phyloP scores from a whole-genome alignment of 2,797 vertebrate genomes.

The Ctenosaura bakeri region DNA sequence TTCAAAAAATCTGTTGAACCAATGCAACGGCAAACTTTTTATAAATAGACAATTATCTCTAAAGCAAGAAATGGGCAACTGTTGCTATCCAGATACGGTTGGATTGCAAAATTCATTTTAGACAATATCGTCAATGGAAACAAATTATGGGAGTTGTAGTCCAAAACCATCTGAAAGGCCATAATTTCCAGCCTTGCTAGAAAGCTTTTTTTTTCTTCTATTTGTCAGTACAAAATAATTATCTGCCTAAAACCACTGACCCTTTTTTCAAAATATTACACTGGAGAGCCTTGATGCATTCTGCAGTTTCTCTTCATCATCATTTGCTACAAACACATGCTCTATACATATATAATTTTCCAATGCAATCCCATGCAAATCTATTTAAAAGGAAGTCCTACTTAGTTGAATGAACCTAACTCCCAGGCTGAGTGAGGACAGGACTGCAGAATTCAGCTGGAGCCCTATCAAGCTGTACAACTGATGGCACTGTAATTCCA shows the following conservation, averaged over 20 bases:
- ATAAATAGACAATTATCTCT: background rate
- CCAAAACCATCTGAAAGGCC: background rate
- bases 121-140: background rate
- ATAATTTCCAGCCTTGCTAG: background rate
- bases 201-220: background rate
- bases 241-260: background rate
- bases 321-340: background rate
- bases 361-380: background rate
- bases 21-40: background rate
- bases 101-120: background rate
- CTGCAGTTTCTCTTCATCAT: background rate
- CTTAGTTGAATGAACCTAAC: background rate
- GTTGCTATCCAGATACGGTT: too few species aligned
- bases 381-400: background rate
- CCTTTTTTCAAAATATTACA: background rate
- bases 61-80: too few species aligned
- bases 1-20: background rate
- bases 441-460: background rate
- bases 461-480: too few species aligned
- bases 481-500: too few species aligned
- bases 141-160: too few species aligned
- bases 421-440: background rate
- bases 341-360: background rate
- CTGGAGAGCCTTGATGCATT: background rate
- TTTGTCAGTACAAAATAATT: background rate